Evolutionary conservation across 2,113 vertebrate species (phyloP).

Genomic region (Phocoena sinus): DNA sequence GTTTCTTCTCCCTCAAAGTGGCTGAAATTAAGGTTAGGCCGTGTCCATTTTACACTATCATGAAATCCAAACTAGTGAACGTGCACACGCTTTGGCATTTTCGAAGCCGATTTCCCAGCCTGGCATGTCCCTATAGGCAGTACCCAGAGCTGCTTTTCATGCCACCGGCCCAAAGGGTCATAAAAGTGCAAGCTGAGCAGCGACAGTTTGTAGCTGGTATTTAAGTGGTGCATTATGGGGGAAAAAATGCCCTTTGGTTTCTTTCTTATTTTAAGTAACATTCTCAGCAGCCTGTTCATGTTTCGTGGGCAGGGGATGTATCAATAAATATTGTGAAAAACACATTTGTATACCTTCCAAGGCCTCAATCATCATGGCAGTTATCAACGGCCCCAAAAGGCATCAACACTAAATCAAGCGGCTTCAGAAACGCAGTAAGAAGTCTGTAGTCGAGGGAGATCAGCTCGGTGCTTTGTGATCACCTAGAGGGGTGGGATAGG

Average conservation of each 20-base stretch:
- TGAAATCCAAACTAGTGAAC: background rate
- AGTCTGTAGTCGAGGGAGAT: background rate
- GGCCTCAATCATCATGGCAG: background rate
- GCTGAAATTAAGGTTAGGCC: background rate
- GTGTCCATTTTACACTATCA: background rate
- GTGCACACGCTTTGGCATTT: background rate
- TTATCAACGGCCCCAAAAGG: constrained; percentile 32
- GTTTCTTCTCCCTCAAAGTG: background rate
- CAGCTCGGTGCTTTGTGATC: no score
- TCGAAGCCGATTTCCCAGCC: accelerated
- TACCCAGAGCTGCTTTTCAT: background rate
- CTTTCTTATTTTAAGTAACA: constrained; percentile 41
- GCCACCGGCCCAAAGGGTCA: background rate
- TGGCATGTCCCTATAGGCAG: background rate
- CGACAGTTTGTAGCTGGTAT: background rate
- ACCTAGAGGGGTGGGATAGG: no score
- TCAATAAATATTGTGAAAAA: constrained; percentile 23
- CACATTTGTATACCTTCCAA: background rate
- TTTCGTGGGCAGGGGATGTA: constrained; percentile 30
- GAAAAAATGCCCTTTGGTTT: background rate
- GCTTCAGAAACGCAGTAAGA: constrained; percentile 43
- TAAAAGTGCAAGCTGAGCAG: background rate
- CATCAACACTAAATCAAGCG: background rate
- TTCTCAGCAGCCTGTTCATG: background rate
- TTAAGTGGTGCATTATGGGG: background rate